Base-by-base conservation (phyloP, 2,888 invertebrate genomes). In the Dryadula phaetusa region DNA sequence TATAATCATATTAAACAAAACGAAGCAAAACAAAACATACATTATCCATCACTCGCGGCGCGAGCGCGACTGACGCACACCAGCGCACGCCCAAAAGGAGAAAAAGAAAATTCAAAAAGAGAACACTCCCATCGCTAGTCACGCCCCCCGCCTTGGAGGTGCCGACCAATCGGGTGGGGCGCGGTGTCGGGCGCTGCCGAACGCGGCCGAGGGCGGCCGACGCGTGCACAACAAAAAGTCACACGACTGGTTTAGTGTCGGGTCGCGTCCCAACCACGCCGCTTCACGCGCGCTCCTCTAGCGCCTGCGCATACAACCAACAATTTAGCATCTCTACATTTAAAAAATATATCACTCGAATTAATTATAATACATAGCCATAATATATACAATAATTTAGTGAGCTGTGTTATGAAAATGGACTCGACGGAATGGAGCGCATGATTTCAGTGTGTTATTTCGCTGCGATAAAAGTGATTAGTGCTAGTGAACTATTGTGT, bases 231-330 rank as follows among this genome's bases (percentile, higher is more conserved):
- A 91, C 92, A 93, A 92, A 93, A 92, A 92, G 88, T 90, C 86
- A 83, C 83, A 87, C 87, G 87, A 90, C 90, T 86, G 85, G 89
- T 88, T 93, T 90, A 93, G 93, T 93, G 87, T 92, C 91, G 93
- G 92, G 92, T 92, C 85, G 93, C 91, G 92, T 92, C 92, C 93
- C 92, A 92, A 83, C 86, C 88, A 82, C 88, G 90, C 84, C 86
- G 90, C 90, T 89, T 88, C 92, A 87, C 86, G 90, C 81, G 88
- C 82, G 82, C 79, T 78, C 76, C 76, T 62, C 63, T 62, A 72
- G 74, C 78, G 80, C 81, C 85, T 84, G 90, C 92, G 90, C 92
- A 86, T 78, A 79, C 79, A 78, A 83, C 82, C 81, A 79, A 88
- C 85, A 87, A 79, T 81, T 77, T 76, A 79, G 81, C 79, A 79